Conservation (phyloP, 1,140 invertebrate genomes). For the Drosophila rufa region DNA sequence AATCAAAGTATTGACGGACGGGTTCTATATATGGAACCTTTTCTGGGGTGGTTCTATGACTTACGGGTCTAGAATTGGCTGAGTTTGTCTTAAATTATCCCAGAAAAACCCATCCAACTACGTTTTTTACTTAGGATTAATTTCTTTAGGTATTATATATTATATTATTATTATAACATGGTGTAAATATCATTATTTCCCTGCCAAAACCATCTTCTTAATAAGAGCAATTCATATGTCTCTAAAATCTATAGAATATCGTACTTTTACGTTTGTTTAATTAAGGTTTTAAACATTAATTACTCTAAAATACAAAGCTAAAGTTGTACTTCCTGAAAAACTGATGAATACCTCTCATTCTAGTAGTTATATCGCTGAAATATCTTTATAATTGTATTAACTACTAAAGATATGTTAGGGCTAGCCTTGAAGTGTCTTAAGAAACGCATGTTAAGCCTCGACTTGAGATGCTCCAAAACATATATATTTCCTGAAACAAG, state of each 20-base stretch:
- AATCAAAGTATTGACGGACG: constrained; percentile 13
- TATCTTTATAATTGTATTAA: not conserved
- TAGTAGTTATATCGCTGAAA: not conserved
- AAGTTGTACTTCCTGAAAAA: not conserved
- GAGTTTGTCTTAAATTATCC: too few species aligned
- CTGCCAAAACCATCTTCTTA: too few species aligned
- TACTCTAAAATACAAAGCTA: not conserved
- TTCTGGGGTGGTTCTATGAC: constrained; percentile 1
- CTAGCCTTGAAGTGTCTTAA: constrained; percentile 1
- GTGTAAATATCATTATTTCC: too few species aligned
- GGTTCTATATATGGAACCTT: not conserved
- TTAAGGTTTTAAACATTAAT: not conserved
- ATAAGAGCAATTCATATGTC: not conserved
- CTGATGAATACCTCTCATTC: not conserved
- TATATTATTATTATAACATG: too few species aligned
- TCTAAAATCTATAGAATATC: not conserved
- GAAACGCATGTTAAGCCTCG: not conserved
- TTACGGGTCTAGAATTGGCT: not conserved
- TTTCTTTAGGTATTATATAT: too few species aligned
- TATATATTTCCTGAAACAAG: not conserved
- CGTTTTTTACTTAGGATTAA: too few species aligned
- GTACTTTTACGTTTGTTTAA: too few species aligned
- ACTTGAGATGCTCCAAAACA: not conserved
- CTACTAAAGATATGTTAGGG: too few species aligned
- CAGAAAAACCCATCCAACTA: too few species aligned